Evolutionary conservation across 2,113 vertebrate species (phyloP).

Genomic region (Lamprologus lemairii): DNA sequence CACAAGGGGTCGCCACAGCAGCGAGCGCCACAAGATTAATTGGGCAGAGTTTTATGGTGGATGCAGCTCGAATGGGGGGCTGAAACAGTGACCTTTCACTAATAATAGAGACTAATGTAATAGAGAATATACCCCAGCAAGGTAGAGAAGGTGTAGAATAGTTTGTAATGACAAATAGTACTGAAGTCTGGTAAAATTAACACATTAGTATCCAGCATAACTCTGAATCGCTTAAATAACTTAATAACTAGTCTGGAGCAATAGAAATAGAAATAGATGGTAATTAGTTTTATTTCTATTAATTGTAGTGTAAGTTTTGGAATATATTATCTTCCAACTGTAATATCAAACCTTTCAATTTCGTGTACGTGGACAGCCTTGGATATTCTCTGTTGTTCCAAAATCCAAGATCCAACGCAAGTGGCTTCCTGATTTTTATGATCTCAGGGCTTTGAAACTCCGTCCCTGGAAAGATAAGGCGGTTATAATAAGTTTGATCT

Average conservation of each 20-base stretch:
- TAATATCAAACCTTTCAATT: constrained; percentile 1
- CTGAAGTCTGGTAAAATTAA: background rate
- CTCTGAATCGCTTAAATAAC: background rate
- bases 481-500: background rate
- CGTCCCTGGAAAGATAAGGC: background rate
- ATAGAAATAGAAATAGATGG: background rate
- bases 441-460: background rate
- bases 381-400: background rate
- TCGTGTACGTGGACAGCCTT: background rate
- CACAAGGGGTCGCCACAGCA: background rate
- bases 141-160: background rate
- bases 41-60: background rate
- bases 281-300: background rate
- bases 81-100: background rate
- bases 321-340: background rate
- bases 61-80: background rate
- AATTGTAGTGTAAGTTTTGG: rapidly evolving
- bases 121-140: background rate
- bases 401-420: background rate
- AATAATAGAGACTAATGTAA: background rate
- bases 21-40: background rate
- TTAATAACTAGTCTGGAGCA: background rate
- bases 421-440: background rate
- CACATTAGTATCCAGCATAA: background rate
- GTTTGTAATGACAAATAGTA: background rate